Evolutionary conservation across 1,140 invertebrate genomes (phyloP), one percentile per base, ranked within the genome.

Genomic region (Zeugodacus cucurbitae): DNA sequence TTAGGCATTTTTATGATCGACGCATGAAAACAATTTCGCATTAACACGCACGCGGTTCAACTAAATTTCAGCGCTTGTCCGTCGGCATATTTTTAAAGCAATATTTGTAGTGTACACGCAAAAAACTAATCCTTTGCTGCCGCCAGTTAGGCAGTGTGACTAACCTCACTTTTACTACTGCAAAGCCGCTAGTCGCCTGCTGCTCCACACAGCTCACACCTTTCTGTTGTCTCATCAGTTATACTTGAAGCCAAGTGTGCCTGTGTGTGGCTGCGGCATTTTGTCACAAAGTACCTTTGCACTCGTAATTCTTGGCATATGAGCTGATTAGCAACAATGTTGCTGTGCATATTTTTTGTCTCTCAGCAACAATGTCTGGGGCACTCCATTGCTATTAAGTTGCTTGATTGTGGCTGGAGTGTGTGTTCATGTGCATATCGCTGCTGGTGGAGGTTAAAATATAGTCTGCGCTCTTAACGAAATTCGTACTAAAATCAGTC

Each of bases 281-380:
- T 70, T 70, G 32, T 70, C 64, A 70, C 64, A 70, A 70, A 70
- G 64, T 70, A 34, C 32, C 32, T 70, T 70, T 70, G 64, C 64
- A 70, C 64, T 70, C 64, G 64, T 70, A 70, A 70, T 34, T 70
- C 64, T 70, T 70, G 64, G 26, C 64, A 70, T 70, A 70, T 70
- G 64, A 70, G 64, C 64, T 70, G 64, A 70, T 70, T 70, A 70
- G 64, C 64, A 70, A 70, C 64, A 70, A 32, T 70, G 64, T 70
- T 32, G 32, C 26, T 7, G 22, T 5, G 26, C 58, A 62, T 14
- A 6, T 54, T 62, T 62, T 62, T 62, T 62, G 22, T 7, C 10
- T 22, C 58, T 8, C 58, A n/a, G 26, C 58, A 62, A 62, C 58
- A 62, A 10, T n/a, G 58, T 62, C 22, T 62, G n/a, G 7, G n/a